Evolutionary conservation across 2,888 invertebrate genomes (phyloP).

Genomic region (Apamea anceps): DNA sequence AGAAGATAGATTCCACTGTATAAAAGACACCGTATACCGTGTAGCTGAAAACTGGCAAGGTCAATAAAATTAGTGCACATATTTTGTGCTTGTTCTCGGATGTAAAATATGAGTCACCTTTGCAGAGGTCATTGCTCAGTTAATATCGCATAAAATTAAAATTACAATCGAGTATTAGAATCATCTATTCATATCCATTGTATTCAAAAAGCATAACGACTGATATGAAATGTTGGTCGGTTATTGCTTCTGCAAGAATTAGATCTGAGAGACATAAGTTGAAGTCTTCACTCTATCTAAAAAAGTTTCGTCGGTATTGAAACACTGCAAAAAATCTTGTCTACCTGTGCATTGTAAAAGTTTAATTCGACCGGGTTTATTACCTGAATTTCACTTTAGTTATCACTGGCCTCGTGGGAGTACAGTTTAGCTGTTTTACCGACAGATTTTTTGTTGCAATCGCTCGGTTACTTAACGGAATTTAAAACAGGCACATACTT

Average conservation of each 20-base stretch:
- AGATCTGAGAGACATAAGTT: conserved; percentile 14
- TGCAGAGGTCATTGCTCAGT: conserved; percentile 67
- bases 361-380: conserved; percentile 24
- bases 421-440: conserved; percentile 65
- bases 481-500: conserved; percentile 85
- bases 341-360: conserved; percentile 34
- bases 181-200: conserved; percentile 62
- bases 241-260: conserved; percentile 36
- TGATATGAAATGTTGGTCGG: conserved; percentile 26
- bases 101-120: conserved; percentile 68
- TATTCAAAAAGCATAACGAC: conserved; percentile 57
- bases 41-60: conserved; percentile 73
- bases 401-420: conserved; percentile 51
- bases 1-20: conserved; percentile 22
- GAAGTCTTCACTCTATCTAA: background rate
- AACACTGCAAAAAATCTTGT: conserved; percentile 10
- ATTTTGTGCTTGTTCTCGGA: conserved; percentile 58
- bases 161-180: conserved; percentile 60
- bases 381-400: conserved; percentile 58
- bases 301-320: background rate
- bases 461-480: conserved; percentile 78
- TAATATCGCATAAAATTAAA: conserved; percentile 67
- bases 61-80: conserved; percentile 76
- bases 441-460: conserved; percentile 63
- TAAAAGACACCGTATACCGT: conserved; percentile 27